Base-by-base conservation (phyloP, 2,113 vertebrate species). In the Indicator indicator region DNA sequence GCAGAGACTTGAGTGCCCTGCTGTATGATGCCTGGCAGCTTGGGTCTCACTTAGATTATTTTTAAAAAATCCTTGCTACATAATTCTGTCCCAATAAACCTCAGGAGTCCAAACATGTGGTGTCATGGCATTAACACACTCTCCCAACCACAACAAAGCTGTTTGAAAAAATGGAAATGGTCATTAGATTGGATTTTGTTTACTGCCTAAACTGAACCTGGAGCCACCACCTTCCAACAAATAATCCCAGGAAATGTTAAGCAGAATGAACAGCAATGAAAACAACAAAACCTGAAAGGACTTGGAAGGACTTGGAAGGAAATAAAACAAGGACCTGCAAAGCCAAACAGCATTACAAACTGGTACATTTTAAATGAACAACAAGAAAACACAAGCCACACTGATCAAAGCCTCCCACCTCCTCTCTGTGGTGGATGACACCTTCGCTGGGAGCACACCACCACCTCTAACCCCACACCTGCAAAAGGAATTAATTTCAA, bases 351-450 rank as follows among this genome's bases (percentile, higher is more conserved):
- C 63, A 88, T 92, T 92, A 93, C 69, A 94, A 94, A 96, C 90
- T 54, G 83, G 73, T 95, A 94, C 91, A 95, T 97, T 95, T 97
- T 95, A 97, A 97, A 93, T 87, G 94, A 97, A 95, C 86, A 90
- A 91, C 81, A 83, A 94, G 96, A 92, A 96, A 95, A 94, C 48
- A 87, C 76, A 94, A 92, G 88, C 52, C 63, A 87, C 59, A 69
- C 30, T 82, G 93, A 97, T 97, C 94, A 95, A 97, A 96, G 94
- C 90, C 91, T 83, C 72, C 81, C 80, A 88, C 83, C 88, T 90
- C 82, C 71, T 96, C 89, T 86, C n/a, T 76, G 87, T 56, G 89
- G 93, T 79, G 77, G 86, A 94, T 94, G 89, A 79, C 80, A 94
- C 84, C 88, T 94, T 90, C 65, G 67, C 73, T 83, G 86, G 86